Conservation (phyloP, 2,113 vertebrate species). For the Caranx melampygus region DNA sequence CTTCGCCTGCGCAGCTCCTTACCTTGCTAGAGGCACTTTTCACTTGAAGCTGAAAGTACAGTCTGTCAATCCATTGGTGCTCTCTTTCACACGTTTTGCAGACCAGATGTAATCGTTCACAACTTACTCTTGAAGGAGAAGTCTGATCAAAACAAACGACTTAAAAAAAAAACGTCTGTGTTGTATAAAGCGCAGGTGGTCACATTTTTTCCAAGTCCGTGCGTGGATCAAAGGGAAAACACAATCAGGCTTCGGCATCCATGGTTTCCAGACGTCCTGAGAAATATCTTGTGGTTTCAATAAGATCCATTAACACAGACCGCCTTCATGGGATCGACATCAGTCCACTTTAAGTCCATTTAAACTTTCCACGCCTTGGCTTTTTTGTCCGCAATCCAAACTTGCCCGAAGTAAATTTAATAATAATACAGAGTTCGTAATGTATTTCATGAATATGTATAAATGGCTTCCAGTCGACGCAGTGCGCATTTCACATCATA, state of each 20-base stretch:
- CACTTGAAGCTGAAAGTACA: slow-evolving; percentile 54
- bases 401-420: slow-evolving; percentile 36
- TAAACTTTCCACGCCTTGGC: slow-evolving; percentile 61
- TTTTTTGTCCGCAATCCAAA: slow-evolving; percentile 37
- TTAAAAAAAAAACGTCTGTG: background rate
- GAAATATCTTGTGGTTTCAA: slow-evolving; percentile 4
- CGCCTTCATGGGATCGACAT: slow-evolving; percentile 19
- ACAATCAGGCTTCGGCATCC: slow-evolving; percentile 29
- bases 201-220: slow-evolving; percentile 53
- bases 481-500: slow-evolving; percentile 4
- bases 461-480: background rate
- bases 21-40: slow-evolving; percentile 82
- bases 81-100: slow-evolving; percentile 18
- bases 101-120: slow-evolving; percentile 1
- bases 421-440: background rate
- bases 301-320: slow-evolving; percentile 21
- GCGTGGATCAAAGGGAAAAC: slow-evolving; percentile 11
- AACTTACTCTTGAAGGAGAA: slow-evolving; percentile 17
- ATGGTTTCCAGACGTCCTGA: background rate
- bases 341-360: slow-evolving; percentile 64
- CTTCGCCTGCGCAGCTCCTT: slow-evolving; percentile 40
- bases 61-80: slow-evolving; percentile 77
- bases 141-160: background rate
- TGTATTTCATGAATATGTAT: background rate
- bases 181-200: slow-evolving; percentile 48